Conservation (phyloP, 1,140 invertebrate genomes). For the Ptiloglossa arizonensis region DNA sequence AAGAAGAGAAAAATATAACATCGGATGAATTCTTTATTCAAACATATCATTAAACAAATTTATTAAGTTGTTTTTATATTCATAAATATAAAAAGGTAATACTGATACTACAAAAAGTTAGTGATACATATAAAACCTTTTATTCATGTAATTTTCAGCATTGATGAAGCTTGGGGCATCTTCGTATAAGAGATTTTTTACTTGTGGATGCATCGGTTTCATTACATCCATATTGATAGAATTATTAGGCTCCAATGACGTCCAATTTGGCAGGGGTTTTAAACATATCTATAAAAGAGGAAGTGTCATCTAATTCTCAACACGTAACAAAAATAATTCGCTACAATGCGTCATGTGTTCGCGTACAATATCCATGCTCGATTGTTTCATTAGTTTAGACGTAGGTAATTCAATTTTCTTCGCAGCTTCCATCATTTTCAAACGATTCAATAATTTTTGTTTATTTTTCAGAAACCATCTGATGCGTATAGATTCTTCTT, state of each 20-base stretch:
- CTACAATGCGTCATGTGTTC: not conserved
- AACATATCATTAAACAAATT: no score
- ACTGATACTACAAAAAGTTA: no score
- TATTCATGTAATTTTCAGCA: constrained; percentile 65
- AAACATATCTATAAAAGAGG: constrained; percentile 40
- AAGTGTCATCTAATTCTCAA: not conserved
- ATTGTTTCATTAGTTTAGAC: constrained; percentile 34
- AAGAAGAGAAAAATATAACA: no score
- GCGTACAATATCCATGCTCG: not conserved
- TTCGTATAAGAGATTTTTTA: constrained; percentile 66
- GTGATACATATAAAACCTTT: constrained; percentile 66
- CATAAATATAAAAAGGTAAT: not conserved
- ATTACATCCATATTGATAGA: constrained; percentile 59
- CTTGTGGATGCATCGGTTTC: constrained; percentile 63
- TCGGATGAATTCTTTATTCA: no score
- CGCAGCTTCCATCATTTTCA: constrained; percentile 43
- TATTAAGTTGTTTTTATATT: no score
- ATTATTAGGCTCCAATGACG: constrained; percentile 43
- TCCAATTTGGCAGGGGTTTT: constrained; percentile 60
- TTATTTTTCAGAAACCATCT: constrained; percentile 72
- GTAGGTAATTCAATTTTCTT: not conserved
- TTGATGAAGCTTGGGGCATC: constrained; percentile 61
- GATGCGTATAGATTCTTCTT: constrained; percentile 63
- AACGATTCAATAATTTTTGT: constrained; percentile 66
- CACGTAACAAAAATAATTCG: not conserved